Percentiles rank a stretch among this genome's conserved stretches.
Conservation (phyloP, 2,797 vertebrate species). For the Falco cherrug region DNA sequence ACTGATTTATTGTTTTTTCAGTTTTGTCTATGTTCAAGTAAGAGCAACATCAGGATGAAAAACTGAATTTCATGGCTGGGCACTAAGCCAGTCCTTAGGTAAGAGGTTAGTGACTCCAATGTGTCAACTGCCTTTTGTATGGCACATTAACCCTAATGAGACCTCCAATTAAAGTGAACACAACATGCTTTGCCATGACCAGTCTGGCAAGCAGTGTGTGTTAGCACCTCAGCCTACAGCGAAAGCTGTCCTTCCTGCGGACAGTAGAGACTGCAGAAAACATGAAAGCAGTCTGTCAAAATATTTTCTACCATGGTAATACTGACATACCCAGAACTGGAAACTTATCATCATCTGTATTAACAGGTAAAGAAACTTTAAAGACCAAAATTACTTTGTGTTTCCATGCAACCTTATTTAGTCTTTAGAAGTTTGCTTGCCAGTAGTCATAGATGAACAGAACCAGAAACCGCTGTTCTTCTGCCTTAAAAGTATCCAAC, state of each 20-base stretch:
- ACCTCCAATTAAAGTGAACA: neutral
- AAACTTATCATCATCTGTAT: neutral
- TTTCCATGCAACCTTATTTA: neutral
- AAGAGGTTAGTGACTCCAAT: neutral
- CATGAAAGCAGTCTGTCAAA: neutral
- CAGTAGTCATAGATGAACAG: neutral
- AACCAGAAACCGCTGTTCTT: neutral
- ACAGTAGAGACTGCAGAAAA: neutral
- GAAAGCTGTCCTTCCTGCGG: neutral
- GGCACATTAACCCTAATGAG: neutral
- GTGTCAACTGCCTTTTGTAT: neutral
- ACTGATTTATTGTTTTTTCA: neutral
- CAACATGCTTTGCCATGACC: neutral
- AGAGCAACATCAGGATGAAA: neutral
- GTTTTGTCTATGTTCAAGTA: neutral
- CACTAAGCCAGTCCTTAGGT: neutral
- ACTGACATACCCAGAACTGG: neutral
- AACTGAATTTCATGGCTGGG: neutral
- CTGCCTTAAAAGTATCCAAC: neutral
- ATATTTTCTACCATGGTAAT: neutral
- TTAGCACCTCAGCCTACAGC: neutral
- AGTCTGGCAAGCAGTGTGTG: neutral
- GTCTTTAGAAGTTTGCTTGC: neutral
- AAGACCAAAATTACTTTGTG: neutral
- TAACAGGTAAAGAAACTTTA: neutral